Conservation (phyloP, 2,888 invertebrate species). For the Drosophila austrosaltans region DNA sequence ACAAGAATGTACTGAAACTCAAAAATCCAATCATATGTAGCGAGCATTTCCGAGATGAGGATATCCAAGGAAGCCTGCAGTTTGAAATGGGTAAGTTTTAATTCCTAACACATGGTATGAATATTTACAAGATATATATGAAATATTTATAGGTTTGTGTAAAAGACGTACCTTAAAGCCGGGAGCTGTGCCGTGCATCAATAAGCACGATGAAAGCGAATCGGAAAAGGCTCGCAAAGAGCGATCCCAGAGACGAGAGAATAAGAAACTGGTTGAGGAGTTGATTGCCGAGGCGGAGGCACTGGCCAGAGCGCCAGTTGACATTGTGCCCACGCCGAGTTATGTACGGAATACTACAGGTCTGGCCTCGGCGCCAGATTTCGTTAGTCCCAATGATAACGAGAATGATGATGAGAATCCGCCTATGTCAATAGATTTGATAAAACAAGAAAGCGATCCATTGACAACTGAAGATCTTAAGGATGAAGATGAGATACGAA, state of each 20-base stretch:
- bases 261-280: conserved; percentile 54
- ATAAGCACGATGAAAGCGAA: conserved; percentile 46
- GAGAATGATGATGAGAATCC: neutral
- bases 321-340: conserved; percentile 26
- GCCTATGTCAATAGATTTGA: neutral
- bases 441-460: neutral
- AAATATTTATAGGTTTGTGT: conserved; percentile 48
- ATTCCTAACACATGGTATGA: too few relatives aligned
- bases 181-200: conserved; percentile 64
- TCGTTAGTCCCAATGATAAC: conserved; percentile 12
- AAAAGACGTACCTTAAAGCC: conserved; percentile 55
- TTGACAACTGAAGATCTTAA: neutral
- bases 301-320: conserved; percentile 30
- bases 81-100: neutral
- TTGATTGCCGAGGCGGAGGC: conserved; percentile 54
- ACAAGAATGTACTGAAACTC: conserved; percentile 7
- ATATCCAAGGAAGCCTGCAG: neutral
- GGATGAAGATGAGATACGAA: neutral
- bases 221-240: conserved; percentile 49
- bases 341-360: conserved; percentile 20
- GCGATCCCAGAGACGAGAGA: conserved; percentile 47
- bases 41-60: conserved; percentile 5
- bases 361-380: conserved; percentile 25
- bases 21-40: conserved; percentile 12
- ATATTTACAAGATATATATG: neutral